Conservation (phyloP, 2,888 invertebrate genomes). For the Campaea margaritaria region DNA sequence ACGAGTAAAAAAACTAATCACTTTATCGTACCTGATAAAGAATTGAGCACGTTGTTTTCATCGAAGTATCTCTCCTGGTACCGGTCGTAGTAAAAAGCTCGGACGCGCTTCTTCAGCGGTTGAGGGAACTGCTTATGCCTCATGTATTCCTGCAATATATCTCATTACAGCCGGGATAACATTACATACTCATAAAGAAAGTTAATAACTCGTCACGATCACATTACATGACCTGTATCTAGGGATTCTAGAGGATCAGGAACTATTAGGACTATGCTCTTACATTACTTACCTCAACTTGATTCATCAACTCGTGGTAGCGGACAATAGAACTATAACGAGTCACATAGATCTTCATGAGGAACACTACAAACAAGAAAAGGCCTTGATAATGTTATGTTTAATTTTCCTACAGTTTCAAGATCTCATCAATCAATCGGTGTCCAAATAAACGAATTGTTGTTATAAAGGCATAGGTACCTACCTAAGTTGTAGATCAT, state of each 20-base stretch:
- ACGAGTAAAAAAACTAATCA: too few relatives aligned
- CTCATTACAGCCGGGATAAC: too few relatives aligned
- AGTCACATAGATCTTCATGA: constrained; percentile 60
- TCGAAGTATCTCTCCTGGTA: constrained; percentile 85
- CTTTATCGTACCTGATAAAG: constrained; percentile 75
- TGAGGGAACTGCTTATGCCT: constrained; percentile 83
- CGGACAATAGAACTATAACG: constrained; percentile 54
- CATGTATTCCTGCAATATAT: constrained; percentile 79
- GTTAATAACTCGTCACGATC: too few relatives aligned
- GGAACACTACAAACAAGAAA: constrained; percentile 47
- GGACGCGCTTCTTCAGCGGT: constrained; percentile 81
- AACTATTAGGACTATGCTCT: too few relatives aligned
- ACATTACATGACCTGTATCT: too few relatives aligned
- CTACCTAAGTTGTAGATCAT: constrained; percentile 61
- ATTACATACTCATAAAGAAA: too few relatives aligned
- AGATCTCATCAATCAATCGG: too few relatives aligned
- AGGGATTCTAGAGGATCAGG: too few relatives aligned
- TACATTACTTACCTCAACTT: constrained; percentile 63
- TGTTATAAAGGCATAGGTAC: not conserved
- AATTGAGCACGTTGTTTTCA: constrained; percentile 80
- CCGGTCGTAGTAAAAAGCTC: constrained; percentile 84
- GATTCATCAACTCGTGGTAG: constrained; percentile 79
- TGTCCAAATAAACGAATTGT: too few relatives aligned
- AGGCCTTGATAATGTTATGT: too few relatives aligned
- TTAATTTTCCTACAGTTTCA: too few relatives aligned